Evolutionary conservation across 2,888 invertebrate genomes (phyloP).

Genomic region (Thalpophila matura): DNA sequence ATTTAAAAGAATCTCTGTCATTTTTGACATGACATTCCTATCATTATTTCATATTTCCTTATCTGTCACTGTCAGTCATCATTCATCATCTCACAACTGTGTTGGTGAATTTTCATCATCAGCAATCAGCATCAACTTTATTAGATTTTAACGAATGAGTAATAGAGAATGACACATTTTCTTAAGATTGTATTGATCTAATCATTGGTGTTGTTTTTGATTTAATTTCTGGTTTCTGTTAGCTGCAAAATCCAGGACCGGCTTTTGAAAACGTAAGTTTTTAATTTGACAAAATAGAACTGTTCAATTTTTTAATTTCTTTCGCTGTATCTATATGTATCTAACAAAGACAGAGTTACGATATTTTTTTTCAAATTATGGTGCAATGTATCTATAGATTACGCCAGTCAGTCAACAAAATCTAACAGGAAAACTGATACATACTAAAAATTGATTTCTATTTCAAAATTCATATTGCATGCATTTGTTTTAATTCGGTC

Average conservation of each 20-base stretch:
- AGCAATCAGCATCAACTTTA: no score
- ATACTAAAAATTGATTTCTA: background rate
- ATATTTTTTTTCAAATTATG: conserved; percentile 5
- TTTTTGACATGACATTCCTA: no score
- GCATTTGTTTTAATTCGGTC: no score
- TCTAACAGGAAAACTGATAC: conserved; percentile 22
- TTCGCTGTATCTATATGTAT: background rate
- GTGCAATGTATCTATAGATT: conserved; percentile 14
- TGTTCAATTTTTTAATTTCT: conserved; percentile 2
- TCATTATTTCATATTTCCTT: no score
- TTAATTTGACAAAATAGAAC: background rate
- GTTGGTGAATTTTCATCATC: no score
- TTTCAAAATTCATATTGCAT: background rate
- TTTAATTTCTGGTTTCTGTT: background rate
- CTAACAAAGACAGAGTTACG: background rate
- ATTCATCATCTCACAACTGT: conserved; percentile 1
- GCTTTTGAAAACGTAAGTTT: conserved; percentile 20
- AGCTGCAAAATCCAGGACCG: background rate
- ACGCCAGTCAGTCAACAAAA: no score
- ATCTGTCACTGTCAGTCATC: no score
- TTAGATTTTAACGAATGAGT: conserved; percentile 2
- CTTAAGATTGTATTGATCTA: conserved; percentile 7
- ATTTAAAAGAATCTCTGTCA: no score
- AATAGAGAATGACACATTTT: conserved; percentile 29
- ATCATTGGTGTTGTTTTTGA: conserved; percentile 8